Evolutionary conservation across 2,113 vertebrate species (phyloP).

Genomic region (Misgurnus anguillicaudatus): DNA sequence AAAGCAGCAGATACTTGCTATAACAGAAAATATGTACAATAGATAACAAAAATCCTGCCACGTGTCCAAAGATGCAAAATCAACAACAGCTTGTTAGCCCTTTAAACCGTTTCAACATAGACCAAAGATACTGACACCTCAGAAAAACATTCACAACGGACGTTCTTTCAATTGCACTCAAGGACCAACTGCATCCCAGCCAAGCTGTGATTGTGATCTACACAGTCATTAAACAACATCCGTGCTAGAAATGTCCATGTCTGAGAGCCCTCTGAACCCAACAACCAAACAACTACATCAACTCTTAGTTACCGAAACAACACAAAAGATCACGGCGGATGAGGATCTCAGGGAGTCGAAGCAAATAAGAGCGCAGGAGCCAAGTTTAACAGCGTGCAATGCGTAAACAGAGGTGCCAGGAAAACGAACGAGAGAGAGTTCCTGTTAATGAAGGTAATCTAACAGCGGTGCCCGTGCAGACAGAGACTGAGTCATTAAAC

Average conservation of each 20-base stretch:
- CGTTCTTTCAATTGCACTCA: constrained; percentile 29
- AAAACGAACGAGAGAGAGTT: constrained; percentile 33
- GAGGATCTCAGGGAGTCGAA: constrained; percentile 12
- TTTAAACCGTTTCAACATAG: constrained; percentile 33
- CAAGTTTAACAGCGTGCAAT: constrained; percentile 23
- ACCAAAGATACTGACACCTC: constrained; percentile 4
- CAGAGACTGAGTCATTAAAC: constrained; percentile 47
- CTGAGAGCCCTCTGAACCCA: constrained; percentile 47
- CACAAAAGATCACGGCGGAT: constrained; percentile 33
- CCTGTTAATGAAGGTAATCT: constrained; percentile 19
- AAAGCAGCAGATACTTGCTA: constrained; percentile 3
- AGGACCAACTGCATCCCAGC: constrained; percentile 42
- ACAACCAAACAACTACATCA: constrained; percentile 13
- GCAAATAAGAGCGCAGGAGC: constrained; percentile 30
- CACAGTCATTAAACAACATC: constrained; percentile 51
- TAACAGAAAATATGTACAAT: constrained; percentile 23
- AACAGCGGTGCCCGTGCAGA: constrained; percentile 28
- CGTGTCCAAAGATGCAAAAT: neutral
- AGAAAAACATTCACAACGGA: constrained; percentile 34
- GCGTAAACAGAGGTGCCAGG: constrained; percentile 26
- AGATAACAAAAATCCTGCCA: constrained; percentile 29
- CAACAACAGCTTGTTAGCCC: constrained; percentile 15
- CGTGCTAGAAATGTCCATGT: constrained; percentile 46
- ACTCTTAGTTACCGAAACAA: constrained; percentile 40
- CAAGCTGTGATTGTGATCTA: constrained; percentile 46